Evolutionary conservation across 2,113 vertebrate species (phyloP).

Genomic region (Junco hyemalis): DNA sequence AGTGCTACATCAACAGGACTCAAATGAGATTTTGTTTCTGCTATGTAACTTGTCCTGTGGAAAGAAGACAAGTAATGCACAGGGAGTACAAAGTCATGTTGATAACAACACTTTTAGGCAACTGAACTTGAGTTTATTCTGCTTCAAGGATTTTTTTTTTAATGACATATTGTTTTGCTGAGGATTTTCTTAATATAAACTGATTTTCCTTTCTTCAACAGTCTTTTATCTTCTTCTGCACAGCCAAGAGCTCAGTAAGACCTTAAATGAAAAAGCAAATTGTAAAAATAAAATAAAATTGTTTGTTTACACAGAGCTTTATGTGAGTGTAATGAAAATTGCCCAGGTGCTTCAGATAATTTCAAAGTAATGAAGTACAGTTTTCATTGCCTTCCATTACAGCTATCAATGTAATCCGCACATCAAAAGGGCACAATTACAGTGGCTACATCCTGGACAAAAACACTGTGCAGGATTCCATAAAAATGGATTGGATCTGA

Average conservation of each 20-base stretch:
- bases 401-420: neutral
- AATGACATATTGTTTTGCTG: neutral
- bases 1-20: neutral
- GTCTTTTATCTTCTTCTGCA: neutral
- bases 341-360: conserved; percentile 5
- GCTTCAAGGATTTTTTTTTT: neutral
- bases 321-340: conserved; percentile 1
- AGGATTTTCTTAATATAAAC: neutral
- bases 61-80: neutral
- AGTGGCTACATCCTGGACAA: neutral
- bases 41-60: neutral
- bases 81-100: neutral
- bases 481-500: neutral
- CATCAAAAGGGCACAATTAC: neutral
- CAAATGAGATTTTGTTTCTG: neutral
- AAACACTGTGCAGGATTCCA: neutral
- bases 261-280: neutral
- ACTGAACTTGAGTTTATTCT: neutral
- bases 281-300: neutral
- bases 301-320: conserved; percentile 18
- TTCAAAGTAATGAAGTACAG: conserved; percentile 22
- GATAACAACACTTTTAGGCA: neutral
- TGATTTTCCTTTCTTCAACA: neutral
- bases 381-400: conserved; percentile 3
- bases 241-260: neutral